Evolutionary conservation across 92 coral and sea anemone genomes (phyloP).

Genomic region (Actinernus sp.): DNA sequence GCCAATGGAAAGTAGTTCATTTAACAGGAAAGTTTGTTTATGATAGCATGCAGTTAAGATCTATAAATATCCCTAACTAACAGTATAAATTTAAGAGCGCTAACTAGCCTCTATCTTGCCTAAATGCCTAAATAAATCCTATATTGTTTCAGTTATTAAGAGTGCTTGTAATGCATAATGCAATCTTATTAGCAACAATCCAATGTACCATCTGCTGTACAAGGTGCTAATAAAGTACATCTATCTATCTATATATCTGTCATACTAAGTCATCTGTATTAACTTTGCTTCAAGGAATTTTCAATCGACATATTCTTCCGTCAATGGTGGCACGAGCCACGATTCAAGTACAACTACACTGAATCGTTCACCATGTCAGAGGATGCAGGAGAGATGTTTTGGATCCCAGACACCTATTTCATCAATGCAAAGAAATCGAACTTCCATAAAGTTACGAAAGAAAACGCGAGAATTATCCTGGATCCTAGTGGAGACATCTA

Average conservation of each 20-base stretch:
- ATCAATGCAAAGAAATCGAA: conserved; percentile 63
- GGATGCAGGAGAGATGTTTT: conserved; percentile 51
- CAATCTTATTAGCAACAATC: no score
- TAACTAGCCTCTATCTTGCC: no score
- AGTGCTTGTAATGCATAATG: no score
- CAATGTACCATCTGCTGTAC: not conserved
- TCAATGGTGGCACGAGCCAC: conserved; percentile 80
- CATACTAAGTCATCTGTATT: not conserved
- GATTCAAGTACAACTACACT: conserved; percentile 39
- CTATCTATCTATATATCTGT: not conserved
- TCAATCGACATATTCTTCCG: conserved; percentile 68
- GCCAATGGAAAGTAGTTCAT: no score
- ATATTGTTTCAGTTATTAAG: no score
- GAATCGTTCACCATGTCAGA: conserved; percentile 62
- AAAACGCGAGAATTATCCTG: conserved; percentile 60
- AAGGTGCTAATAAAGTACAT: not conserved
- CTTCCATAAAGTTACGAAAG: conserved; percentile 53
- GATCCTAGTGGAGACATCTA: conserved; percentile 23
- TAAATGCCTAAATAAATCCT: no score
- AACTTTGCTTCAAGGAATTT: conserved; percentile 38
- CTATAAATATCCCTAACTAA: no score
- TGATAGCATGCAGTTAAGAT: no score
- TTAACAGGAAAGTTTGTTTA: no score
- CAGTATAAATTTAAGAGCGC: no score
- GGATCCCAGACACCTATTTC: conserved; percentile 78